These are phyloP conservation scores for Prunella strophiata DNA, from an alignment of 2,797 vertebrate species.

Conservation along the genomic window DNA sequence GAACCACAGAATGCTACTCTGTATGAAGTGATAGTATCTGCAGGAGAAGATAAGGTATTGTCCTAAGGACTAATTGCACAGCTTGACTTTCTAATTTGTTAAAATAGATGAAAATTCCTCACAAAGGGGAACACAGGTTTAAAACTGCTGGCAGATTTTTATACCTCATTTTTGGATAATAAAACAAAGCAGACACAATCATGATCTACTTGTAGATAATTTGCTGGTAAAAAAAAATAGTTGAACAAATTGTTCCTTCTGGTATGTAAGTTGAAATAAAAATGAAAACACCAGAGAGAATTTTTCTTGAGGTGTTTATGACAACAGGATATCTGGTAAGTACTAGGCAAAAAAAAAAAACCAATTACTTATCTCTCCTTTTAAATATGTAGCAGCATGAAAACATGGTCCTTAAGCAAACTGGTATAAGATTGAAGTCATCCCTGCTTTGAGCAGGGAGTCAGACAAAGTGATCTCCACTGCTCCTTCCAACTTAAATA, in stretches of 20 bases:
- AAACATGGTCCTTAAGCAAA: not conserved
- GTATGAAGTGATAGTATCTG: not conserved
- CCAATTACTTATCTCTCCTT: not conserved
- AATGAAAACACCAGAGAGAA: not conserved
- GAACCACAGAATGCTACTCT: not conserved
- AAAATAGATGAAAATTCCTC: not conserved
- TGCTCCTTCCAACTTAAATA: not conserved
- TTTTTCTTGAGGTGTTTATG: not conserved
- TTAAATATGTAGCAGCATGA: not conserved
- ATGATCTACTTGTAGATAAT: not conserved
- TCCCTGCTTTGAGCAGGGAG: not conserved
- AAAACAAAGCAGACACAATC: not conserved
- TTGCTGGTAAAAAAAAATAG: not conserved
- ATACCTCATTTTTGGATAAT: not conserved
- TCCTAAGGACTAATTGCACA: conserved; percentile 11
- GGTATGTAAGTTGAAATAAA: not conserved
- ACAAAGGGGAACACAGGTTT: not conserved
- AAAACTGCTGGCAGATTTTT: not conserved
- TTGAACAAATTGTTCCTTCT: not conserved
- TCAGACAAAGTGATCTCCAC: not conserved
- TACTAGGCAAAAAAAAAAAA: not conserved
- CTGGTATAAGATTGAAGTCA: not conserved
- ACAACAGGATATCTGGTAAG: not conserved
- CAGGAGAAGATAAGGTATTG: conserved; percentile 12
- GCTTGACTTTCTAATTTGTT: conserved; percentile 13